Conservation (phyloP, 2,888 invertebrate genomes). For the Melolontha melolontha region DNA sequence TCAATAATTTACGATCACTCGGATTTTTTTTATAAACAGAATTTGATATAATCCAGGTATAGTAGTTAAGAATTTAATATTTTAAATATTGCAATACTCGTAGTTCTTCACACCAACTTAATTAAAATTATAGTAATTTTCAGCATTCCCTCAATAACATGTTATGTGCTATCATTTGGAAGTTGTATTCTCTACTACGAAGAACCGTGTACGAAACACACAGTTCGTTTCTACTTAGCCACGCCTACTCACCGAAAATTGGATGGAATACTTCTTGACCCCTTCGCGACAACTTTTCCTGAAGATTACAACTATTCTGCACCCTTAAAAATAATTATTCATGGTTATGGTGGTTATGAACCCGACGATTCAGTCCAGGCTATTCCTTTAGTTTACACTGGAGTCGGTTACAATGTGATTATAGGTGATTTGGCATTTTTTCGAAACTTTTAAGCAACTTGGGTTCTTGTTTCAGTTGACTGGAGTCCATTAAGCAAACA, state of each 20-base stretch:
- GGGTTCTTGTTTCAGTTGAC: constrained; percentile 67
- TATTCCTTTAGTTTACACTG: constrained; percentile 58
- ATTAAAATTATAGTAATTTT: constrained; percentile 29
- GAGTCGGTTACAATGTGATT: constrained; percentile 58
- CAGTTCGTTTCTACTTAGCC: constrained; percentile 61
- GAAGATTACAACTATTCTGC: constrained; percentile 50
- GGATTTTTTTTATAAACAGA: too few species aligned
- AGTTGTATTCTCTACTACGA: constrained; percentile 59
- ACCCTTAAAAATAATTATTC: constrained; percentile 61
- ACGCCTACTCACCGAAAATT: constrained; percentile 48
- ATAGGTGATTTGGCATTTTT: constrained; percentile 52
- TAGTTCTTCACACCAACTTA: constrained; percentile 21
- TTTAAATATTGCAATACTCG: neutral
- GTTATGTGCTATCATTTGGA: constrained; percentile 49
- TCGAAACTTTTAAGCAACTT: neutral
- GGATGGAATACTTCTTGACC: constrained; percentile 54
- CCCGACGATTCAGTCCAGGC: constrained; percentile 61
- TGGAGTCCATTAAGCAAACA: constrained; percentile 68
- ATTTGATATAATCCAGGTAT: too few species aligned
- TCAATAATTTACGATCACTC: too few species aligned
- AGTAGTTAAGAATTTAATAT: too few species aligned
- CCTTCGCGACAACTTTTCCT: constrained; percentile 57
- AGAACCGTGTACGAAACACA: constrained; percentile 60
- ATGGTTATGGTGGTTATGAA: constrained; percentile 64
- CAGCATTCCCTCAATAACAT: constrained; percentile 14